phyloP scores from a whole-genome alignment of 2,888 invertebrate genomes.

The Eulithis prunata region DNA sequence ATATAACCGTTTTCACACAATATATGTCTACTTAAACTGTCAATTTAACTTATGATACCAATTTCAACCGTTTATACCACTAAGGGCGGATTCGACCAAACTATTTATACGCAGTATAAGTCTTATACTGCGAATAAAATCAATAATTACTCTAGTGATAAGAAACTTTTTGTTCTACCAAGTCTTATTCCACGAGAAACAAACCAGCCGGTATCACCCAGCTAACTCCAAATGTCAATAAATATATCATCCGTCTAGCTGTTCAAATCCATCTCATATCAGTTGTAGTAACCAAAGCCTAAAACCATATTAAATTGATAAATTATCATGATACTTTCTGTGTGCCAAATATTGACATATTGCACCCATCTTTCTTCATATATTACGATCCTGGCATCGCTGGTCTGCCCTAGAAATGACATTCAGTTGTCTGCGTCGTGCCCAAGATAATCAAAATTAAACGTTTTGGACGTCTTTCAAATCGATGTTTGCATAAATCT shows the following conservation, averaged over 20 bases:
- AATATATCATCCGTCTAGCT: neutral
- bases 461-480: conserved; percentile 41
- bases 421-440: conserved; percentile 22
- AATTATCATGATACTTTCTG: conserved; percentile 30
- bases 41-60: too few species aligned
- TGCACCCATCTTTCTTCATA: conserved; percentile 32
- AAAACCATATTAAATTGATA: conserved; percentile 13
- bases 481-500: conserved; percentile 26
- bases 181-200: too few species aligned
- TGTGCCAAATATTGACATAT: conserved; percentile 41
- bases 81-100: too few species aligned
- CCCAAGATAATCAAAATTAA: conserved; percentile 36
- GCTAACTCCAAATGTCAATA: neutral
- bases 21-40: too few species aligned
- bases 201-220: neutral
- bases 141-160: too few species aligned
- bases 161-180: too few species aligned
- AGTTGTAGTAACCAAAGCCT: conserved; percentile 4
- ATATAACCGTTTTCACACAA: too few species aligned
- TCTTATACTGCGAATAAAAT: too few species aligned
- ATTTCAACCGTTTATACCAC: too few species aligned
- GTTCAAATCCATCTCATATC: neutral
- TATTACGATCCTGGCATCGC: conserved; percentile 32
- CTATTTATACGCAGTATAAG: too few species aligned
- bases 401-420: conserved; percentile 37